phyloP scores from a whole-genome alignment of 1,140 invertebrate species.

The Bursaphelenchus mucronatus region DNA sequence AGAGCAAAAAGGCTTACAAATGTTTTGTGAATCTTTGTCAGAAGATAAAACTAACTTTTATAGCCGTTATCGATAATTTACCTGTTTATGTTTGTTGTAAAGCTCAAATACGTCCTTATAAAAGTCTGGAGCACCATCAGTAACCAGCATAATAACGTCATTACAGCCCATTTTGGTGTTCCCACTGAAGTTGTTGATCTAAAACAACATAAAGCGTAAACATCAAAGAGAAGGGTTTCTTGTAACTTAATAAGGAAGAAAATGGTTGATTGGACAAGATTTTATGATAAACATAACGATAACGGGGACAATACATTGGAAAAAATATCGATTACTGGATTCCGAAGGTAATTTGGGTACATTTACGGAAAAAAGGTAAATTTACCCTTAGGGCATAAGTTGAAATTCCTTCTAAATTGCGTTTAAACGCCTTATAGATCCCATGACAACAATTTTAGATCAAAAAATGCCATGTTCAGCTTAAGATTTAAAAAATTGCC shows the following conservation, averaged over 20 bases:
- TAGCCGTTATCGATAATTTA: too few species aligned
- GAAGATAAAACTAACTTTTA: too few species aligned
- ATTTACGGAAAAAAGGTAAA: too few species aligned
- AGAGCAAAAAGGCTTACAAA: constrained; percentile 21
- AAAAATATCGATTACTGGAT: too few species aligned
- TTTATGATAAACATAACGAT: neutral
- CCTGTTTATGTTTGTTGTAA: constrained; percentile 72
- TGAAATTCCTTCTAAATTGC: too few species aligned
- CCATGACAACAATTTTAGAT: too few species aligned
- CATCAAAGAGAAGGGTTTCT: neutral
- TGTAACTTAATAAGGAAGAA: constrained; percentile 9
- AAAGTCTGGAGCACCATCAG: constrained; percentile 89
- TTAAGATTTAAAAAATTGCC: too few species aligned
- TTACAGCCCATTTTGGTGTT: constrained; percentile 70
- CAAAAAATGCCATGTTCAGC: too few species aligned
- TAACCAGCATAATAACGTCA: constrained; percentile 95
- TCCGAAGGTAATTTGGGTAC: too few species aligned
- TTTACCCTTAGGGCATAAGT: too few species aligned
- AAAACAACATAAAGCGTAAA: constrained; percentile 23
- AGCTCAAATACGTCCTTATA: constrained; percentile 82
- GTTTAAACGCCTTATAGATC: too few species aligned
- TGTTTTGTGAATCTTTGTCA: constrained; percentile 3
- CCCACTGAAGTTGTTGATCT: constrained; percentile 51
- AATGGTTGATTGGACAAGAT: constrained; percentile 6
- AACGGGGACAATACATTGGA: too few species aligned